Evolutionary conservation across 2,888 invertebrate species (phyloP), one percentile per base, ranked within the genome.

Genomic region (Scaptomyza reducta): DNA sequence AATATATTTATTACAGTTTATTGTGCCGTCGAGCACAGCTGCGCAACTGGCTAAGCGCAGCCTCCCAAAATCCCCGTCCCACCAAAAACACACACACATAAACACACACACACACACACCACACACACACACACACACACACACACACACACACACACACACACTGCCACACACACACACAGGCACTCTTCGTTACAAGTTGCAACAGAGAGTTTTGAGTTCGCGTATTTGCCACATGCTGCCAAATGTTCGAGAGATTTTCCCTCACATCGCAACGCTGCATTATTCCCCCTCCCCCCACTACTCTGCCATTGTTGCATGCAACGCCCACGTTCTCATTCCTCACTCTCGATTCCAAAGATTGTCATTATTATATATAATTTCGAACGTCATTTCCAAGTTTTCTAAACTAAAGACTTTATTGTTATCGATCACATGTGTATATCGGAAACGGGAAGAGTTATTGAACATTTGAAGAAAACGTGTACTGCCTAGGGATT

Each of bases 181-280:
- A 31, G 33, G 49, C 82, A 85, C n/a, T 74, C 65, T 78, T 69
- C 82, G 87, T 61, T 78, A 72, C 79, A 85, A 85, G 81, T 87
- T 81, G 88, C 81, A 81, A 53, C 76, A 72, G 59, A 66, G 79
- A 86, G 79, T 79, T 79, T 72, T 55, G 62, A 74, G 81, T 71
- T 67, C 83, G 79, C 83, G 76, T 85, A 86, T 86, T 82, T 82
- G 87, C 88, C 80, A 88, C 88, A 88, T 88, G 82, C 82, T 83
- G 82, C 88, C 82, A 86, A 86, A 82, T 88, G 82, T 66, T 79
- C 65, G 62, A 70, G 58, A 16, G 74, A 58, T 50, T 65, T 61
- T 57, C 45, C 44, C 71, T 40, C 33, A 0, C 56, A 35, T n/a
- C 41, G 75, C 70, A 65, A 60, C 68, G 56, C 59, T 72, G 68